Evolutionary conservation across 2,888 invertebrate species (phyloP).

Genomic region (Frankliniella intonsa): DNA sequence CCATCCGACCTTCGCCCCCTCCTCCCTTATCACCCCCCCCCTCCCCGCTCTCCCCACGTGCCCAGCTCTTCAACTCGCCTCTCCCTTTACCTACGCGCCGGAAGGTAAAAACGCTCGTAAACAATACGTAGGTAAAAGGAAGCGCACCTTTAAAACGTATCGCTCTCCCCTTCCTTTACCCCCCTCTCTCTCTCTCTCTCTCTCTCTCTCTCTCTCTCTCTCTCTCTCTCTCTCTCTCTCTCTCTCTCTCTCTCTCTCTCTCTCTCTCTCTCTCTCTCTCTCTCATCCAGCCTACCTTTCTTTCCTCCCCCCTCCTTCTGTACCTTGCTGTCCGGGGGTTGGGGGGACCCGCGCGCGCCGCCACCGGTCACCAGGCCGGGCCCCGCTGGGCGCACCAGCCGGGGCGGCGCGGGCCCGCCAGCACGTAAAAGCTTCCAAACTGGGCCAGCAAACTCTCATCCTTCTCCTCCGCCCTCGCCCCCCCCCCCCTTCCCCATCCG

Average conservation of each 20-base stretch:
- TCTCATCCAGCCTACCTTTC: not conserved
- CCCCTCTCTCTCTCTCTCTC: not conserved
- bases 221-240: not conserved
- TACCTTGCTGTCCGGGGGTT: too few relatives aligned
- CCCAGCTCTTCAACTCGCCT: not conserved
- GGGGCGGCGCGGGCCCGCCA: not conserved
- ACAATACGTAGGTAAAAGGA: conserved; percentile 9
- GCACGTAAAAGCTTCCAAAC: conserved; percentile 7
- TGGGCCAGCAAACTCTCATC: not conserved
- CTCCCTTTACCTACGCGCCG: not conserved
- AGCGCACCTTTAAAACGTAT: conserved; percentile 11
- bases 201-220: not conserved
- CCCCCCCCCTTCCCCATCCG: not conserved
- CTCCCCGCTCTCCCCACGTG: not conserved
- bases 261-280: not conserved
- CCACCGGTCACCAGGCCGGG: too few relatives aligned
- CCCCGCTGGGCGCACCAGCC: not conserved
- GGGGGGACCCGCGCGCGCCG: too few relatives aligned
- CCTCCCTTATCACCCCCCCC: not conserved
- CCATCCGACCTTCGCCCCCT: not conserved
- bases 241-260: not conserved
- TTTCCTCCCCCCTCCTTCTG: too few relatives aligned
- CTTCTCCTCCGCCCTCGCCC: not conserved
- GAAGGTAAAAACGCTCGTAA: conserved; percentile 19
- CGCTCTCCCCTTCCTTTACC: not conserved